Conservation (phyloP, 2,113 vertebrate genomes). For the Ictidomys tridecemlineatus region DNA sequence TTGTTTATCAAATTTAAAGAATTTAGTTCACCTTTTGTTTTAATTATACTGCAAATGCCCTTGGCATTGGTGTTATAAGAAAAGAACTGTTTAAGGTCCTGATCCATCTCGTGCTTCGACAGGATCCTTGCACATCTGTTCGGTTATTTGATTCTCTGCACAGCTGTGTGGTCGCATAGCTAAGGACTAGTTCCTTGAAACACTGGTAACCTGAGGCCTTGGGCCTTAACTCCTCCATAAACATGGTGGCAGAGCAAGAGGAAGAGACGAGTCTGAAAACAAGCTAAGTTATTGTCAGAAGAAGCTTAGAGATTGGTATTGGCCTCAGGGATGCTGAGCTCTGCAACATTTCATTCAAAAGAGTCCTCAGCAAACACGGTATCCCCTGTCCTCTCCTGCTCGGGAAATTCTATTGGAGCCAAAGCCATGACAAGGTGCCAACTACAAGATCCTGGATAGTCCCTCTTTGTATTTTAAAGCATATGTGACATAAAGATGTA, state of each 20-base stretch:
- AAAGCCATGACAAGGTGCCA: not conserved
- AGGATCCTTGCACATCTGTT: not conserved
- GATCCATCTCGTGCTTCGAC: not conserved
- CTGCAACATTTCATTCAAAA: constrained; percentile 26
- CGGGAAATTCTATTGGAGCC: constrained; percentile 50
- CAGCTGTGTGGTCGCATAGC: not conserved
- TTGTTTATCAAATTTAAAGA: not conserved
- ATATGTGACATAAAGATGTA: not conserved
- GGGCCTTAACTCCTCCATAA: not conserved
- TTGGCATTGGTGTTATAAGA: not conserved
- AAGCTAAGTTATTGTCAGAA: not conserved
- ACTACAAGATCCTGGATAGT: not conserved
- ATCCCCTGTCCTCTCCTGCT: constrained; percentile 37
- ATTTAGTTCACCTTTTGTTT: not conserved
- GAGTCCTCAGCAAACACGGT: not conserved
- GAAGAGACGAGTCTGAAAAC: not conserved
- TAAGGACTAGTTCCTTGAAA: not conserved
- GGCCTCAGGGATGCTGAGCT: constrained; percentile 24
- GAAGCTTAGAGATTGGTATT: constrained; percentile 45
- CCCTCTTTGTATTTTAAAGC: not conserved
- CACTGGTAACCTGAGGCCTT: not conserved
- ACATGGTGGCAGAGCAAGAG: not conserved
- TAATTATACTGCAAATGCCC: not conserved
- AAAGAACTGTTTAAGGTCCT: not conserved
- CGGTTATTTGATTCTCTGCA: not conserved